Conservation (phyloP, 1,140 invertebrate genomes). For the Chironomus striatipennis region DNA sequence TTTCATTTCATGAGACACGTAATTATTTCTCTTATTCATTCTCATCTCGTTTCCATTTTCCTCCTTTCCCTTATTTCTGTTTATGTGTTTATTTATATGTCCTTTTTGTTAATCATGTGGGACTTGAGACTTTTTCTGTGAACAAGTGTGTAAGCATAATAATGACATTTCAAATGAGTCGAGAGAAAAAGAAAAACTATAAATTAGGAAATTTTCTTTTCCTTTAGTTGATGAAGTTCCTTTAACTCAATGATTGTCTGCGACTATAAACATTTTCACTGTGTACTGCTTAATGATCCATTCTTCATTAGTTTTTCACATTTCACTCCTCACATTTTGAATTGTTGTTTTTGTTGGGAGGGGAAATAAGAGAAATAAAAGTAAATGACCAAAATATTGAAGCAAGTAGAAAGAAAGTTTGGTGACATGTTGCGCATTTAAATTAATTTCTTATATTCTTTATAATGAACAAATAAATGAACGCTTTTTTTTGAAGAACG, state of each 20-base stretch:
- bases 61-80: background rate
- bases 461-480: no score
- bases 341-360: background rate
- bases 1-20: slow-evolving; percentile 23
- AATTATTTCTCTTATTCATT: slow-evolving; percentile 17
- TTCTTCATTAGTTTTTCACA: slow-evolving; percentile 17
- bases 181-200: background rate
- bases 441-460: no score
- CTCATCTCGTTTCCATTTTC: slow-evolving; percentile 2
- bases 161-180: slow-evolving; percentile 9
- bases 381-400: background rate
- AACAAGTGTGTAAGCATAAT: background rate
- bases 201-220: slow-evolving; percentile 19
- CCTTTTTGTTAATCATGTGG: slow-evolving; percentile 20
- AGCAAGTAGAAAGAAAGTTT: background rate
- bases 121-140: background rate
- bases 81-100: slow-evolving; percentile 7
- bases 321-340: background rate
- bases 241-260: background rate
- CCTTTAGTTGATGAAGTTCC: slow-evolving; percentile 12
- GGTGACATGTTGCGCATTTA: background rate
- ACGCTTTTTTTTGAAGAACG: no score
- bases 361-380: background rate
- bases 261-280: background rate
- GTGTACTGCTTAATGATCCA: slow-evolving; percentile 12